Conservation (phyloP, 2,888 invertebrate species). For the Podotricha telesiphe region DNA sequence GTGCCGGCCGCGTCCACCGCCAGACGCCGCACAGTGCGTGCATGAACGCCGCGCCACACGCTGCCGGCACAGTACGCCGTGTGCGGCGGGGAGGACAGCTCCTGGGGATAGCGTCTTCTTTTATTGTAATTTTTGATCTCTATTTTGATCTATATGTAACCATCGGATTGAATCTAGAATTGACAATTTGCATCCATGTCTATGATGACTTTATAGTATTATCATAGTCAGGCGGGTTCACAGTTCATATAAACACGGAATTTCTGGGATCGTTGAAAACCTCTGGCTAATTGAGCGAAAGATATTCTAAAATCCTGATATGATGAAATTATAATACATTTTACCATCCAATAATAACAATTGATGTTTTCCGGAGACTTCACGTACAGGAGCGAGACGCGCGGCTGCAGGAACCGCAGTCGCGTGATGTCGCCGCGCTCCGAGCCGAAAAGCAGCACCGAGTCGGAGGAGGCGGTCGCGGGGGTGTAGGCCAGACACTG, state of each 20-base stretch:
- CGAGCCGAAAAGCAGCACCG: slow-evolving; percentile 81
- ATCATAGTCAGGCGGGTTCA: too few relatives aligned
- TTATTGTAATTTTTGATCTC: too few relatives aligned
- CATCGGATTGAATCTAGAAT: too few relatives aligned
- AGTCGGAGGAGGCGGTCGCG: slow-evolving; percentile 51
- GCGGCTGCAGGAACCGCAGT: slow-evolving; percentile 81
- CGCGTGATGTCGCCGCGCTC: slow-evolving; percentile 80
- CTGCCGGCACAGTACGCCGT: slow-evolving; percentile 74
- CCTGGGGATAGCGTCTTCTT: slow-evolving; percentile 74
- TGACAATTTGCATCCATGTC: too few relatives aligned
- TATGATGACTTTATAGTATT: too few relatives aligned
- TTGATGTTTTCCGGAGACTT: slow-evolving; percentile 81
- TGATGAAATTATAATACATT: slow-evolving; percentile 31
- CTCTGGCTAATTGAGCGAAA: too few relatives aligned
- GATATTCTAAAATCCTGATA: too few relatives aligned
- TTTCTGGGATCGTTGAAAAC: too few relatives aligned
- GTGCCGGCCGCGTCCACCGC: slow-evolving; percentile 70
- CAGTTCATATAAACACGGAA: too few relatives aligned
- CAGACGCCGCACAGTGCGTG: slow-evolving; percentile 77
- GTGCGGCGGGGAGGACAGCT: slow-evolving; percentile 75
- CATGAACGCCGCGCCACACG: slow-evolving; percentile 72
- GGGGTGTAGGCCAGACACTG: slow-evolving; percentile 78
- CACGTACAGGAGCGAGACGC: slow-evolving; percentile 77
- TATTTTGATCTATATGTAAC: too few relatives aligned
- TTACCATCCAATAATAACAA: slow-evolving; percentile 85